Base-by-base conservation (phyloP, 2,888 invertebrate species). In the Clitarchus hookeri region DNA sequence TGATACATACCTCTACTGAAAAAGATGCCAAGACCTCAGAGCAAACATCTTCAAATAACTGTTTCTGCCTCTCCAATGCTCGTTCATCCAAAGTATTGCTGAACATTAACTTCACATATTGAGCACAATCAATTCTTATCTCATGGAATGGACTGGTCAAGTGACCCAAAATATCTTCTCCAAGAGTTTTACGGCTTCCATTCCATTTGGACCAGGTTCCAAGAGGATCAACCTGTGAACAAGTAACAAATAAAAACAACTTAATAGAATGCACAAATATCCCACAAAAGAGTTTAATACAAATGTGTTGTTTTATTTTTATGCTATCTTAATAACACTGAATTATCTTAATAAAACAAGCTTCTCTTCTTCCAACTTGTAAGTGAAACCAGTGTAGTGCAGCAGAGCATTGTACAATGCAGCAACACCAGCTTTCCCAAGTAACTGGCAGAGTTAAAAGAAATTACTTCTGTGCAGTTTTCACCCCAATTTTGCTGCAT, bases 91-190 rank as follows among this genome's bases (percentile, higher is more conserved):
- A 44, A 16, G 88, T 88, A 1, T 88, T 87, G 11, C 89, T 88
- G 89, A 92, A 91, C 85, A 93, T 90, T 23, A 89, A 87, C 65
- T 90, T 88, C 8, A 93, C 87, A 83, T 91, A 91, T 87, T 90
- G 90, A 6, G 92, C 90, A 11, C 92, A 91, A 87, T 91, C 90
- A 83, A 93, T 90, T 53, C 93, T 90, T 3, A 93, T 88, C 87
- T 88, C 87, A 86, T 89, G 86, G 86, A 88, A 89, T n/a, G 88
- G 88, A 83, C 87, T 88, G 13, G 78, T 85, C 26, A 89, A 83
- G 82, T 88, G 89, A 78, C 83, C 65, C 44, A 89, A 79, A 44
- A 85, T 54, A 27, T 87, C 87, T 44, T 87, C 87, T 77, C 84
- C 88, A 65, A 88, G 77, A 13, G 87, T 65, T 27, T 84, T 88